Base-by-base conservation (phyloP, 2,888 invertebrate species). In the Brachyopa scutellaris region DNA sequence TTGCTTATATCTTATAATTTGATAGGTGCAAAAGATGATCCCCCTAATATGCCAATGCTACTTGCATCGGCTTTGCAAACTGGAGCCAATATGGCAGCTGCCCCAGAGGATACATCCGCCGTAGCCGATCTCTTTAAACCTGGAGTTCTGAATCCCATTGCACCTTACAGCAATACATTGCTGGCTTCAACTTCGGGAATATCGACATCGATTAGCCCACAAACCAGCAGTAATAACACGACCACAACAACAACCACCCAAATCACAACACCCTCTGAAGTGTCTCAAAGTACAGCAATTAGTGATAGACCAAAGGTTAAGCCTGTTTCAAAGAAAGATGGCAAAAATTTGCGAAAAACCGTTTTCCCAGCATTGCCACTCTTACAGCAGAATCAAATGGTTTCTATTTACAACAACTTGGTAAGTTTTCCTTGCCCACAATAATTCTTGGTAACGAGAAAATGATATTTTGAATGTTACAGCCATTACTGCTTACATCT, bases 251-350 rank as follows among this genome's bases (percentile, higher is more conserved):
- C 84, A 61, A 83, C 82, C 21, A 87, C 87, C 6, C 87, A 89
- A 79, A 89, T 91, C 42, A 90, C 90, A 21, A 90, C 90, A 76
- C 90, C 90, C 19, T 90, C 90, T 5, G 91, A 91, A 84, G 91
- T 91, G 31, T 89, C 90, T 19, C 91, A 94, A 91, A 94, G 93
- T 87, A 95, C 95, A 74, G 94, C 95, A 84, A 95, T 96, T 86
- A 95, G 95, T 91, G 96, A 96, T 91, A 93, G 96, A 86, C 95
- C 95, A 74, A 96, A 95, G 90, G 95, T 94, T 45, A 96, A 96
- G 90, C 94, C 95, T 40, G 94, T 94, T 59, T 94, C 95, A 57
- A 95, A 96, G 89, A 96, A 95, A 89, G 95, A 95, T 88, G 93
- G 94, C 55, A 95, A 95, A 90, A 94, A 93, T 88, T 91, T 93